Conservation (phyloP, 23 tunicate species). For the Clavelina lepadiformis region DNA sequence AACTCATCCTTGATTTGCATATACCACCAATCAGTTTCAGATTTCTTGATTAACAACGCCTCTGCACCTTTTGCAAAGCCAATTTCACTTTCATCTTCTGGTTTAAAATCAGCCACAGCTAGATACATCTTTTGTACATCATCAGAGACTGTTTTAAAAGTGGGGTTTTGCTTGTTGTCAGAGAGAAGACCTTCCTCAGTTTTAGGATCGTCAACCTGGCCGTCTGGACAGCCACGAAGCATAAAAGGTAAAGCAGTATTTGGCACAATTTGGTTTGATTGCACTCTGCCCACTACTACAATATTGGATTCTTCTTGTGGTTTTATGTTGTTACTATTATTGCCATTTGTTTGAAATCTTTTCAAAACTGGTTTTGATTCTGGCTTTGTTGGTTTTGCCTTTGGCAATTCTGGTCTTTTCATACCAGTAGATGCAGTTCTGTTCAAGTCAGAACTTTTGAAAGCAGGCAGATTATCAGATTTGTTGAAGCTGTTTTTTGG, state of each 20-base stretch:
- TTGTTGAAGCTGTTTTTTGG: neutral
- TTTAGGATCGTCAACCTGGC: conserved; percentile 40
- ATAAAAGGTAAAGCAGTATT: neutral
- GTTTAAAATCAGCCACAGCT: conserved; percentile 44
- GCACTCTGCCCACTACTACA: conserved; percentile 10
- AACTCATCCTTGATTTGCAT: conserved; percentile 29
- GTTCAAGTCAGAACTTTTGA: no score
- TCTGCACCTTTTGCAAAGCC: conserved; percentile 42
- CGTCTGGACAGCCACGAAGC: conserved; percentile 71
- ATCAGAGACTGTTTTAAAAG: neutral
- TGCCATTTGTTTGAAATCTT: conserved; percentile 30
- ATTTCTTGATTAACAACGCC: conserved; percentile 36
- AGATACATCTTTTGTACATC: neutral
- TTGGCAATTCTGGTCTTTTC: no score
- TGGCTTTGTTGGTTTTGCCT: conserved; percentile 6
- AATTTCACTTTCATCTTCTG: conserved; percentile 30
- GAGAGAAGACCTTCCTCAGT: neutral
- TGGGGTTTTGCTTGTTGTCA: neutral
- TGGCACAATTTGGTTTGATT: neutral
- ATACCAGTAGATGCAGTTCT: no score
- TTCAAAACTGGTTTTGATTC: conserved; percentile 29
- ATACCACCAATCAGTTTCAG: conserved; percentile 70
- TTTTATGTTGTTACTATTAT: conserved; percentile 7
- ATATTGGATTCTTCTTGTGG: neutral
- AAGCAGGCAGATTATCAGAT: no score